These are phyloP conservation scores for Prinia subflava DNA, from an alignment of 2,113 vertebrate genomes.

Conservation along the genomic window DNA sequence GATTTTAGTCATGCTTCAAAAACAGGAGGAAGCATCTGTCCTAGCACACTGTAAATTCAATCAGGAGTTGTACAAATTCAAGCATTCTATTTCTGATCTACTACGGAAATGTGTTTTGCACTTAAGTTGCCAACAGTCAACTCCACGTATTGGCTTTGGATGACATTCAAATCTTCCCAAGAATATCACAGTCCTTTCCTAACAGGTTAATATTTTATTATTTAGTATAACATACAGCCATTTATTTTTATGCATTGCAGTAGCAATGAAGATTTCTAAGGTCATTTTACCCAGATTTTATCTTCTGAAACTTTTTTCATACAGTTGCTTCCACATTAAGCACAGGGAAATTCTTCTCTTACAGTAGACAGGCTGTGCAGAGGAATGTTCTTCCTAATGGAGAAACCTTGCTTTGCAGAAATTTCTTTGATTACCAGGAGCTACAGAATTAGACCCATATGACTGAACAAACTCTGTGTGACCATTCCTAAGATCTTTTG, in stretches of 20 bases:
- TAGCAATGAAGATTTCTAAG: neutral
- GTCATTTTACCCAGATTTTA: neutral
- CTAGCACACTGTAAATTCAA: neutral
- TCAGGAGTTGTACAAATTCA: neutral
- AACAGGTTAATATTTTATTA: neutral
- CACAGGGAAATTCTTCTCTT: neutral
- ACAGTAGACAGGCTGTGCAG: neutral
- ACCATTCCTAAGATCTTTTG: neutral
- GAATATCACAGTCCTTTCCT: neutral
- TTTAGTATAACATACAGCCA: neutral
- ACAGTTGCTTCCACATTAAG: neutral
- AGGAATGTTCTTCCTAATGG: neutral
- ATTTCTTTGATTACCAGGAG: neutral
- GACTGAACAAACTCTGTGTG: neutral
- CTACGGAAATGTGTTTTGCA: neutral
- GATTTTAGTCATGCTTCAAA: neutral
- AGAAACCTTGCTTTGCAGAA: neutral
- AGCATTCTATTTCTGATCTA: constrained; percentile 2
- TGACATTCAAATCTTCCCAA: neutral
- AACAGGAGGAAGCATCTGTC: constrained; percentile 37
- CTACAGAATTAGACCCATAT: neutral
- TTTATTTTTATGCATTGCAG: neutral
- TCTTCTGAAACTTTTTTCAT: neutral
- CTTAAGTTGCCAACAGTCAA: neutral
- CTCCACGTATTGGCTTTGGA: neutral